Percentiles rank a stretch among this genome's conserved stretches.
phyloP scores from a whole-genome alignment of 1,140 invertebrate species.

The Argopecten irradians region DNA sequence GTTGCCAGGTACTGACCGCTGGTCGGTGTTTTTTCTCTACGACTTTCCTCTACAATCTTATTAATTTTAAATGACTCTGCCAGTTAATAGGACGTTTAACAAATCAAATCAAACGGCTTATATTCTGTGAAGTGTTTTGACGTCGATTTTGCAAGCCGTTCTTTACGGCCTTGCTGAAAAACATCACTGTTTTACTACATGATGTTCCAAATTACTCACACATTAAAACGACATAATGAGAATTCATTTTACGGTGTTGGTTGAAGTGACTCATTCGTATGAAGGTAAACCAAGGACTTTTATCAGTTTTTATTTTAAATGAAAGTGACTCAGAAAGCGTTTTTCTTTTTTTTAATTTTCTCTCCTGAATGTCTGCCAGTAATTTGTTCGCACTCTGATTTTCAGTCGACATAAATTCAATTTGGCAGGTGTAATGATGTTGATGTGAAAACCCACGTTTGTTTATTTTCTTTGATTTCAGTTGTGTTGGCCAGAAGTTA shows the following conservation, averaged over 20 bases:
- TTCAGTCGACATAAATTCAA: background rate
- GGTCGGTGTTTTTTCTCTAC: too few species aligned
- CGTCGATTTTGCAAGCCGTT: too few species aligned
- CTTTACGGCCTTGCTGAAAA: too few species aligned
- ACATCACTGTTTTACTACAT: too few species aligned
- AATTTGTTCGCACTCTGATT: background rate
- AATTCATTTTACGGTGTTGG: background rate
- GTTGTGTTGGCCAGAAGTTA: slow-evolving; percentile 41
- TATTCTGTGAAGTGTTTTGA: too few species aligned
- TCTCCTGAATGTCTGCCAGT: background rate
- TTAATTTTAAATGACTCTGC: too few species aligned
- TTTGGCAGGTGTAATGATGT: background rate
- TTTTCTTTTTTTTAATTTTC: background rate
- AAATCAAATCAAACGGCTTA: too few species aligned
- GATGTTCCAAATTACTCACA: slow-evolving; percentile 11
- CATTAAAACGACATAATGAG: background rate
- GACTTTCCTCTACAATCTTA: too few species aligned
- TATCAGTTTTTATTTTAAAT: background rate
- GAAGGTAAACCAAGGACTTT: background rate
- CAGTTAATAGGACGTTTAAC: too few species aligned
- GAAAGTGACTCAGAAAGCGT: background rate
- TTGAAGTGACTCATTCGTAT: background rate
- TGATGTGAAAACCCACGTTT: background rate
- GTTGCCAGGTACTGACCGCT: too few species aligned
- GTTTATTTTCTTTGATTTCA: slow-evolving; percentile 32